phyloP scores from a whole-genome alignment of 2,797 vertebrate species.

The Centropyge bicolor region DNA sequence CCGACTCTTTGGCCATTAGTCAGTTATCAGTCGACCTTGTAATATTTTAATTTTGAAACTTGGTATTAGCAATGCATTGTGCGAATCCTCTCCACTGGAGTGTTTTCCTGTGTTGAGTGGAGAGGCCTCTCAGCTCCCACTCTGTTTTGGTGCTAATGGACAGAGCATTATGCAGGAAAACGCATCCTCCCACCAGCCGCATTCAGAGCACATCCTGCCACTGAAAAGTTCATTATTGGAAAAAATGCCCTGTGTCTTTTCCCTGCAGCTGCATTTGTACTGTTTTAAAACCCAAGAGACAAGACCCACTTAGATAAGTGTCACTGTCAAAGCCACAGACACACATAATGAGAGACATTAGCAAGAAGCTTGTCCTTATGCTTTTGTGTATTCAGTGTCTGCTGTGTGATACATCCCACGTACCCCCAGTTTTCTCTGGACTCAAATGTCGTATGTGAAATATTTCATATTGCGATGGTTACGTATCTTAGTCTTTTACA shows the following conservation, averaged over 20 bases:
- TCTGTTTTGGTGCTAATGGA: slow-evolving; percentile 71
- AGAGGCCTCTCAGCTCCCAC: slow-evolving; percentile 61
- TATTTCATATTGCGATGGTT: neutral
- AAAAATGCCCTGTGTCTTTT: slow-evolving; percentile 46
- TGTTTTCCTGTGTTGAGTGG: slow-evolving; percentile 62
- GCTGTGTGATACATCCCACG: slow-evolving; percentile 11
- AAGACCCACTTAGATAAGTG: slow-evolving; percentile 57
- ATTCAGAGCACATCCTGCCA: slow-evolving; percentile 74
- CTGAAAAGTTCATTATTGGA: slow-evolving; percentile 73
- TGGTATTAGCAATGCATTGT: slow-evolving; percentile 21
- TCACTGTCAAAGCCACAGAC: slow-evolving; percentile 37
- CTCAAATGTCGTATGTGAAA: slow-evolving; percentile 13
- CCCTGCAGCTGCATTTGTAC: slow-evolving; percentile 58
- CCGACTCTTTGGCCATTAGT: slow-evolving; percentile 11
- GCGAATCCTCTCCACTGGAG: slow-evolving; percentile 45
- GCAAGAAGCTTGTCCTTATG: slow-evolving; percentile 26
- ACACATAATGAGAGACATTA: slow-evolving; percentile 28
- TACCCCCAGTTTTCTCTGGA: slow-evolving; percentile 8
- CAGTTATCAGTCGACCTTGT: neutral
- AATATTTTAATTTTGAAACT: slow-evolving; percentile 29
- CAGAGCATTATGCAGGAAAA: slow-evolving; percentile 67
- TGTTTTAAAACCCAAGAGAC: slow-evolving; percentile 55
- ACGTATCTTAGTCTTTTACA: neutral
- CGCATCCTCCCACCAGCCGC: slow-evolving; percentile 66
- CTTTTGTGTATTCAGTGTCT: slow-evolving; percentile 12